Conservation (phyloP, 2,113 vertebrate genomes). For the Istiophorus platypterus region DNA sequence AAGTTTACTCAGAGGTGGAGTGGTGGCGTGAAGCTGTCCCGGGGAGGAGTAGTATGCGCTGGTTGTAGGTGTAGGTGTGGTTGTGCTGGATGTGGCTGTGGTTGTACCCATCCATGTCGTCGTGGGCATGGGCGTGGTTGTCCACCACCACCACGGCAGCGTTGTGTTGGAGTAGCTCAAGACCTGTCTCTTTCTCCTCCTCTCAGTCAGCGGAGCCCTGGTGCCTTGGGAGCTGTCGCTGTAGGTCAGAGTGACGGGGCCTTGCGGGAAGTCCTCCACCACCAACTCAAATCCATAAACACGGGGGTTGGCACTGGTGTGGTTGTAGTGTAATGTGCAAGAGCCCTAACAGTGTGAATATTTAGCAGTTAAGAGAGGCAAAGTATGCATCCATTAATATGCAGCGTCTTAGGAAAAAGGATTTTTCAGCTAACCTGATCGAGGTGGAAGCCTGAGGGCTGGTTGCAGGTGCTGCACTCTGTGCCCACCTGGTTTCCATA, state of each 20-base stretch:
- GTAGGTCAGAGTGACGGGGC: slow-evolving; percentile 56
- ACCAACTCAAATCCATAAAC: slow-evolving; percentile 58
- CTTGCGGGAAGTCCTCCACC: slow-evolving; percentile 70
- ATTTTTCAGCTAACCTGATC: slow-evolving; percentile 64
- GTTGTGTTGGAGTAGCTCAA: no score
- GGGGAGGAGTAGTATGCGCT: no score
- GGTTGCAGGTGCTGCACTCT: slow-evolving; percentile 58
- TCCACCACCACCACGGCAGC: background rate
- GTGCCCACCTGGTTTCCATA: slow-evolving; percentile 20
- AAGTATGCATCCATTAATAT: background rate
- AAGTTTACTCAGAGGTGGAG: slow-evolving; percentile 69
- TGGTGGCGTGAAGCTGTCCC: background rate
- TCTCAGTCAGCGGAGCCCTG: slow-evolving; percentile 28
- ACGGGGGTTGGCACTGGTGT: rapidly evolving
- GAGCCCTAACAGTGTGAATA: slow-evolving; percentile 14
- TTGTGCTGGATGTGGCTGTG: background rate
- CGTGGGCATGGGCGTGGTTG: background rate
- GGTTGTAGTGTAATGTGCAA: slow-evolving; percentile 54
- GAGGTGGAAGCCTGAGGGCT: slow-evolving; percentile 62
- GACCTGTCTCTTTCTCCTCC: background rate
- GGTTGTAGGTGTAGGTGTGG: background rate
- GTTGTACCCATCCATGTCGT: background rate
- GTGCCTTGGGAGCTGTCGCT: slow-evolving; percentile 29
- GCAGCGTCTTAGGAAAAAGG: rapidly evolving
- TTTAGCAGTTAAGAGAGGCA: background rate